Evolutionary conservation across 2,113 vertebrate species (phyloP).

Genomic region (Perca flavescens): DNA sequence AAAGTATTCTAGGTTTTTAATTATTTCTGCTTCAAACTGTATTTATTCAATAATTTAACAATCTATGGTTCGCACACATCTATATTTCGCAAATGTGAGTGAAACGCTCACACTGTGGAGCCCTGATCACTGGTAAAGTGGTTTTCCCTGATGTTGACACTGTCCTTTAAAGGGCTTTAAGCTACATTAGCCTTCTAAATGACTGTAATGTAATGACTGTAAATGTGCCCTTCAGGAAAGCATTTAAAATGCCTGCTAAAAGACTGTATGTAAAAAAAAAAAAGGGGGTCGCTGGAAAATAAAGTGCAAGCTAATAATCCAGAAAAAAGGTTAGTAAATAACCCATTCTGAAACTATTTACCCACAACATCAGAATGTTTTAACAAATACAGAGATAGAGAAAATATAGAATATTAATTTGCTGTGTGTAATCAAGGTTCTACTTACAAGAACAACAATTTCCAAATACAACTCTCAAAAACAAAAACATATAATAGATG

Average conservation of each 20-base stretch:
- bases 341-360: not conserved
- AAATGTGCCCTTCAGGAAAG: slow-evolving; percentile 49
- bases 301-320: slow-evolving; percentile 5
- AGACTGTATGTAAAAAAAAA: slow-evolving; percentile 29
- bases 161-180: not conserved
- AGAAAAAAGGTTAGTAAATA: not conserved
- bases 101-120: too few species aligned
- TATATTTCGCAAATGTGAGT: too few species aligned
- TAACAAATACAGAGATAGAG: not conserved
- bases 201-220: slow-evolving; percentile 36
- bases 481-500: slow-evolving; percentile 2
- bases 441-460: slow-evolving; percentile 1
- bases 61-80: too few species aligned
- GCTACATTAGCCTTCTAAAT: slow-evolving; percentile 11
- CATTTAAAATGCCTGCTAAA: slow-evolving; percentile 36
- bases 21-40: too few species aligned
- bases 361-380: not conserved
- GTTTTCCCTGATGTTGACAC: not conserved
- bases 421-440: not conserved
- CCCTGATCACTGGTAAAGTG: not conserved
- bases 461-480: slow-evolving; percentile 5
- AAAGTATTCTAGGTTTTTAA: too few species aligned
- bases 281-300: not conserved
- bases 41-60: too few species aligned
- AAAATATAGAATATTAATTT: not conserved